Base-by-base conservation (phyloP, 2,797 vertebrate species). In the Distichodus sexfasciatus region DNA sequence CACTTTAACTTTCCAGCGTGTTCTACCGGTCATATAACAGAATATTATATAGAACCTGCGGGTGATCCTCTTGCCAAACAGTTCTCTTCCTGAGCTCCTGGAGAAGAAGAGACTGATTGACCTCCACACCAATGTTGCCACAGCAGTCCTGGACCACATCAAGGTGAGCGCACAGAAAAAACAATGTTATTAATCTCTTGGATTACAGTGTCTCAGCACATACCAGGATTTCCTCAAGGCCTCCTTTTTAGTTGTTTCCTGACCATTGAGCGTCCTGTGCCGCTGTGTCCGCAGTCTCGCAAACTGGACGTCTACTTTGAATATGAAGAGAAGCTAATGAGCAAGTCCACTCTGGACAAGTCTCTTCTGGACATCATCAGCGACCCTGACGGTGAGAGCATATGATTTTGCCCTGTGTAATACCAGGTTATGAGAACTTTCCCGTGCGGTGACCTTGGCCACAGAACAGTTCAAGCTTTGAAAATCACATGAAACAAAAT, bases 221-320 rank as follows among this genome's bases (percentile, higher is more conserved):
- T 61, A 31, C 29, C 46, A 33, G 72, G 50, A 57, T 73, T 66
- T 59, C 26, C 38, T 57, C 5, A 43, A 68, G 26, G 41, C 11
- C 14, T 41, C 10, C 19, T 41, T 19, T 38, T 40, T 76, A n/a
- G 24, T 41, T 73, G 48, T 47, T 60, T 9, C 17, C 35, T 43
- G 60, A 48, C 47, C 55, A 21, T 40, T 47, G 59, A 17, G 40
- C 77, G 38, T 44, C 15, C 24, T 55, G 11, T 44, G 15, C 51
- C n/a, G 12, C 23, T 71, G 36, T 78, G 79, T 82, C 75, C 83
- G 81, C 87, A 99, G 97, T 89, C 90, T 79, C 94, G 96, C 55
- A 98, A 98, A 80, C 87, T 99, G 80, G 97, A 99, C 76, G 91
- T 98, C 19, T 99, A 99, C 89, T 99, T 99, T 87, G 97, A 99